Percentiles rank a stretch among this genome's conserved stretches.
These are phyloP conservation scores for Pempheris klunzingeri DNA, from an alignment of 2,797 vertebrate species.

Conservation along the genomic window DNA sequence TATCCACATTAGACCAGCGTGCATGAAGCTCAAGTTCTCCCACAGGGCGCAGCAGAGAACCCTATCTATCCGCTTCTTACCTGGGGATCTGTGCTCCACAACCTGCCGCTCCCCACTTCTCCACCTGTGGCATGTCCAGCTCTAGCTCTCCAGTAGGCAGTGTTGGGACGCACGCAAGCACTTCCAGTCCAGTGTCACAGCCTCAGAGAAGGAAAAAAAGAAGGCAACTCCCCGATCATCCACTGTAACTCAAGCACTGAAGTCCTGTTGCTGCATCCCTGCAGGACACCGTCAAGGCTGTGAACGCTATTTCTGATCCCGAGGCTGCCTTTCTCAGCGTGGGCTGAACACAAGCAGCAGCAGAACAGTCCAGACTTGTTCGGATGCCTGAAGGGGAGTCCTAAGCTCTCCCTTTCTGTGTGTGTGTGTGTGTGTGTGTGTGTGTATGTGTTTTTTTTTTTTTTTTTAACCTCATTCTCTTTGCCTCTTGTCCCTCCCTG, in stretches of 20 bases:
- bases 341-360: constrained; percentile 55
- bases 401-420: constrained; percentile 58
- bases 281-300: constrained; percentile 24
- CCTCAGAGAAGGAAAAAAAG: constrained; percentile 11
- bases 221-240: neutral
- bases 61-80: constrained; percentile 45
- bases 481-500: constrained; percentile 64
- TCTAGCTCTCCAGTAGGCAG: constrained; percentile 14
- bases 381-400: constrained; percentile 79
- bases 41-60: neutral
- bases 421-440: no score
- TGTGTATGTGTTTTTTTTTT: constrained; percentile 16
- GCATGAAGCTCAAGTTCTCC: no score
- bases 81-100: constrained; percentile 56
- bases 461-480: constrained; percentile 26
- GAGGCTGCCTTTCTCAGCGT: constrained; percentile 29
- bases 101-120: constrained; percentile 56
- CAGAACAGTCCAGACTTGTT: constrained; percentile 82
- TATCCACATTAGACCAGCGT: no score
- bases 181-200: constrained; percentile 23
- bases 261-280: constrained; percentile 56
- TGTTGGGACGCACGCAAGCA: constrained; percentile 10
- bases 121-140: constrained; percentile 77
- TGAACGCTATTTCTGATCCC: constrained; percentile 41
- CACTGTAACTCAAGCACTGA: constrained; percentile 19